Evolutionary conservation across 2,888 invertebrate species (phyloP).

Genomic region (Melieria crassipennis): DNA sequence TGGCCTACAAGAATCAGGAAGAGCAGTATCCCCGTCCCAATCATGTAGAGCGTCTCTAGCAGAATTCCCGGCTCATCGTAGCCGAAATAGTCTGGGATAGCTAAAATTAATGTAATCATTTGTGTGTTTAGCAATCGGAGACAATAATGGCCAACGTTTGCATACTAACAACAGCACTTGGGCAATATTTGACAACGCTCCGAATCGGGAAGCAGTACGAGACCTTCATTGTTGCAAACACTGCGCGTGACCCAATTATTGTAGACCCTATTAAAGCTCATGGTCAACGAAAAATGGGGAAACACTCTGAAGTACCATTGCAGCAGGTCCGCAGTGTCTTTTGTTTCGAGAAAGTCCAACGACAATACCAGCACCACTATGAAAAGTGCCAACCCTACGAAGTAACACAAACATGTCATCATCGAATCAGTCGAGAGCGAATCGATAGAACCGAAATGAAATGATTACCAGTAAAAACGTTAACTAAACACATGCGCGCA

Average conservation of each 20-base stretch:
- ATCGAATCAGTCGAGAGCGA: background rate
- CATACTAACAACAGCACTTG: slow-evolving; percentile 58
- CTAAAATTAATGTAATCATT: slow-evolving; percentile 39
- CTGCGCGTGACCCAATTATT: slow-evolving; percentile 50
- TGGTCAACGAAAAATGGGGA: slow-evolving; percentile 75
- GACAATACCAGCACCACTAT: slow-evolving; percentile 76
- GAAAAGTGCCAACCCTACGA: slow-evolving; percentile 75
- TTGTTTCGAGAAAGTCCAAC: slow-evolving; percentile 70
- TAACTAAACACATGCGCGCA: slow-evolving; percentile 76
- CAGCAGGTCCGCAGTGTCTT: slow-evolving; percentile 70
- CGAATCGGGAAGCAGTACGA: slow-evolving; percentile 44
- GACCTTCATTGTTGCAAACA: slow-evolving; percentile 48
- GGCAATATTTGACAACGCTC: slow-evolving; percentile 54
- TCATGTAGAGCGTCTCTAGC: slow-evolving; percentile 73
- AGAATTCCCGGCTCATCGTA: slow-evolving; percentile 79
- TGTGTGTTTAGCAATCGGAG: background rate
- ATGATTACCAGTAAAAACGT: slow-evolving; percentile 75
- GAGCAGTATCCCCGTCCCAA: slow-evolving; percentile 69
- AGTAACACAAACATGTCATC: background rate
- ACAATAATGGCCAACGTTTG: background rate
- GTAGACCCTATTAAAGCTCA: slow-evolving; percentile 64
- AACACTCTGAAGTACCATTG: slow-evolving; percentile 76
- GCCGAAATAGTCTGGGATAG: slow-evolving; percentile 68
- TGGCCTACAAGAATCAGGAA: slow-evolving; percentile 72
- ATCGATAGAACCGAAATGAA: background rate